Percentiles rank a stretch among this genome's conserved stretches.
phyloP scores from a whole-genome alignment of 2,113 vertebrate species.

The Pavo muticus region DNA sequence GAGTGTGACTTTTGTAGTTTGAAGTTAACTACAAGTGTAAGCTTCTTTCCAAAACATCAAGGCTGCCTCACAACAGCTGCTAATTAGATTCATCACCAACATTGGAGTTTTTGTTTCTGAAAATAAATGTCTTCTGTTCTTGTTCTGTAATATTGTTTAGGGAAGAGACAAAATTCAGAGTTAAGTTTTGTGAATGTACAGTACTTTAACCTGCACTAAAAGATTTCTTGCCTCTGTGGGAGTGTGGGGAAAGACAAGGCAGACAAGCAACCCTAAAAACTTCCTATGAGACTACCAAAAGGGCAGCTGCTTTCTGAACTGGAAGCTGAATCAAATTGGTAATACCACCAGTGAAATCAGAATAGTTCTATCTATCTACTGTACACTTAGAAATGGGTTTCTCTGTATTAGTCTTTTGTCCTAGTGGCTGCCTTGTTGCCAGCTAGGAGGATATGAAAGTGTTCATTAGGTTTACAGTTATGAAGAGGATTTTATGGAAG shows the following conservation, averaged over 20 bases:
- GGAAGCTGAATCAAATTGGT: not conserved
- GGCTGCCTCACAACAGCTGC: conserved; percentile 51
- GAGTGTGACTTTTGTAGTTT: conserved; percentile 24
- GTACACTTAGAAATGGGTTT: not conserved
- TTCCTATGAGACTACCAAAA: not conserved
- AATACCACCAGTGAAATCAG: not conserved
- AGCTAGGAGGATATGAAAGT: not conserved
- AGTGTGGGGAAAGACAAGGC: not conserved
- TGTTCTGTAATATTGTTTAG: conserved; percentile 27
- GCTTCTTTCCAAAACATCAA: conserved; percentile 21
- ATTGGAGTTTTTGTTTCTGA: conserved; percentile 16
- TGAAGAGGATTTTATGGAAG: not conserved
- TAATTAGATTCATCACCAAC: not conserved
- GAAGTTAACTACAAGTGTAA: not conserved
- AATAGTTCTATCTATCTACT: not conserved
- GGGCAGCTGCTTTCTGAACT: conserved; percentile 33
- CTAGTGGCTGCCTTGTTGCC: not conserved
- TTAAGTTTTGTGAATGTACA: conserved; percentile 62
- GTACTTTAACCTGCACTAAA: not conserved
- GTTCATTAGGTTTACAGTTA: not conserved
- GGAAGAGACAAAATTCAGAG: conserved; percentile 25
- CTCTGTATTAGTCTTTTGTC: not conserved
- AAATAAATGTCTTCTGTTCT: not conserved
- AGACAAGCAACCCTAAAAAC: conserved; percentile 35
- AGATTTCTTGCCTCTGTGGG: conserved; percentile 4